phyloP scores from a whole-genome alignment of 2,888 invertebrate genomes.

The Rotaria sp. region DNA sequence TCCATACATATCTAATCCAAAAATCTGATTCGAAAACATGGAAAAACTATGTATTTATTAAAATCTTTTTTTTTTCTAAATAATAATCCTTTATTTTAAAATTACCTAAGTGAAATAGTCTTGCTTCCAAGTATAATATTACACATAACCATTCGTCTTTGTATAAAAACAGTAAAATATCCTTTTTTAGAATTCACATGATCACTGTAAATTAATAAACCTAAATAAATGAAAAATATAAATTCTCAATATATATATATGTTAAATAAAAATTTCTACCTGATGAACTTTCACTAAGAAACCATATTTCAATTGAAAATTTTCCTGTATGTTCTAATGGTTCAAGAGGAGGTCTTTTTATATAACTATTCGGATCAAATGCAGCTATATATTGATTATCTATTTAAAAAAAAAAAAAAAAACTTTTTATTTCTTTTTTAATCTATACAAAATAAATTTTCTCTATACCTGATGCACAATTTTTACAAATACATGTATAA shows the following conservation, averaged over 20 bases:
- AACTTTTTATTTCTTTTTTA: neutral
- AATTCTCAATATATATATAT: too few species aligned
- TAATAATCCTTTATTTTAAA: neutral
- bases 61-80: too few species aligned
- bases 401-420: neutral
- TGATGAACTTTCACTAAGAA: neutral
- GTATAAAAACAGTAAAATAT: neutral
- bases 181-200: neutral
- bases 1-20: too few species aligned
- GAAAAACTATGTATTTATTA: too few species aligned
- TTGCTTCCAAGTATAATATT: neutral
- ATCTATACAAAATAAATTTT: neutral
- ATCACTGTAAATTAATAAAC: conserved; percentile 3
- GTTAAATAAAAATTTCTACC: neutral
- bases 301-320: conserved; percentile 16
- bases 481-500: conserved; percentile 16
- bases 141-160: neutral
- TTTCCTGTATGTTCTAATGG: neutral
- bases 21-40: too few species aligned
- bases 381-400: neutral
- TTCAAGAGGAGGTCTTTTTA: neutral
- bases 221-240: neutral
- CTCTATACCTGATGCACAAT: neutral
- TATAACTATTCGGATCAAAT: neutral
- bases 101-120: neutral